Percentiles rank a stretch among this genome's conserved stretches.
Conservation (phyloP, 2,113 vertebrate genomes). For the Brachionichthys hirsutus region DNA sequence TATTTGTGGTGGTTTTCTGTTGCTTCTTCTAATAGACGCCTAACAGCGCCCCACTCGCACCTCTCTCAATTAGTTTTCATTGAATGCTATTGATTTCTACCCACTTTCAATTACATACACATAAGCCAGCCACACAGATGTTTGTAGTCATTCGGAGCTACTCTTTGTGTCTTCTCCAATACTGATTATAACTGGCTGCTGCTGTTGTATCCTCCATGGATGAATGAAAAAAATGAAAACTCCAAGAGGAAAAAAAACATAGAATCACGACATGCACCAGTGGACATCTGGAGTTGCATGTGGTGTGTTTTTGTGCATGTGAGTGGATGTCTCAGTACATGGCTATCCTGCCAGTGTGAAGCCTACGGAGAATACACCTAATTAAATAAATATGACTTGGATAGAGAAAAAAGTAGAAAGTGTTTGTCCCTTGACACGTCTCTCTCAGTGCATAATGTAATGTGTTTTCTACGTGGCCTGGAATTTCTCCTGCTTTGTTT, state of each 20-base stretch:
- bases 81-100: slow-evolving; percentile 79
- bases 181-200: slow-evolving; percentile 79
- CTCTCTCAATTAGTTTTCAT: slow-evolving; percentile 79
- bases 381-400: slow-evolving; percentile 79
- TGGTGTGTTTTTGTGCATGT: slow-evolving; percentile 38
- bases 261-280: slow-evolving; percentile 76
- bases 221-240: slow-evolving; percentile 44
- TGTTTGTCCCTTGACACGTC: slow-evolving; percentile 68
- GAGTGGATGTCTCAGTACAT: slow-evolving; percentile 63
- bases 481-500: slow-evolving; percentile 56
- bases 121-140: slow-evolving; percentile 75
- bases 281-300: slow-evolving; percentile 67
- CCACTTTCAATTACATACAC: slow-evolving; percentile 77
- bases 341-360: slow-evolving; percentile 68
- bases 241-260: slow-evolving; percentile 59
- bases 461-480: slow-evolving; percentile 57
- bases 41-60: slow-evolving; percentile 53
- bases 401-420: slow-evolving; percentile 63
- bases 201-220: slow-evolving; percentile 64
- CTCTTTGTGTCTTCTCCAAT: slow-evolving; percentile 79
- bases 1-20: slow-evolving; percentile 48
- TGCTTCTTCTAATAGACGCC: slow-evolving; percentile 63
- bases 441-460: slow-evolving; percentile 63
- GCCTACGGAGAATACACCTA: slow-evolving; percentile 70
- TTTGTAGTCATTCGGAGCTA: slow-evolving; percentile 77